Conservation (phyloP, 1,140 invertebrate species). For the Pseudomyrmex sp. region DNA sequence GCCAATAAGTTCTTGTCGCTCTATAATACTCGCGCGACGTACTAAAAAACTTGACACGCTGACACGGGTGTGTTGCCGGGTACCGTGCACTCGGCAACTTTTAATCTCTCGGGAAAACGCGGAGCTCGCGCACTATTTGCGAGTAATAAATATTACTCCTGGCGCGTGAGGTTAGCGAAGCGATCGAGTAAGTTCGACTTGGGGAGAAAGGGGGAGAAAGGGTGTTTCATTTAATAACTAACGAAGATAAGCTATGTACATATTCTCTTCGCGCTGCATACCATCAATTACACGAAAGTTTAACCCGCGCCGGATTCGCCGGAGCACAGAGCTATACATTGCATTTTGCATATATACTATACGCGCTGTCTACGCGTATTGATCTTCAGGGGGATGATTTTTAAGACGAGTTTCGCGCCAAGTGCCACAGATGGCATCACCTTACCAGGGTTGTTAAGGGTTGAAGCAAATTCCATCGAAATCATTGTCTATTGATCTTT, state of each 20-base stretch:
- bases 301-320: constrained; percentile 3
- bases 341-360: constrained; percentile 59
- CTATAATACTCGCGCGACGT: constrained; percentile 16
- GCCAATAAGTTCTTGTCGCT: constrained; percentile 29
- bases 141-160: constrained; percentile 6
- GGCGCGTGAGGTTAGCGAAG: background rate
- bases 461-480: background rate
- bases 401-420: constrained; percentile 77
- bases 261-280: background rate
- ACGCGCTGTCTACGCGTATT: constrained; percentile 74
- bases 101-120: constrained; percentile 2
- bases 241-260: background rate
- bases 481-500: constrained; percentile 11
- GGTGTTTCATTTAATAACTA: constrained; percentile 46
- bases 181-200: background rate
- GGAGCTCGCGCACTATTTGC: background rate
- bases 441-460: constrained; percentile 19
- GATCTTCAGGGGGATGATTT: constrained; percentile 78
- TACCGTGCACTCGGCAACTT: constrained; percentile 17
- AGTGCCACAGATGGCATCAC: constrained; percentile 76
- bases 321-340: constrained; percentile 6
- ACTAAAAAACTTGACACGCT: constrained; percentile 2
- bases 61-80: background rate
- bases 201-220: background rate
- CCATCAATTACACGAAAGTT: constrained; percentile 25